Percentiles rank a stretch among this genome's conserved stretches.
Conservation (phyloP, 2,797 vertebrate genomes). For the Gambelia wislizenii region DNA sequence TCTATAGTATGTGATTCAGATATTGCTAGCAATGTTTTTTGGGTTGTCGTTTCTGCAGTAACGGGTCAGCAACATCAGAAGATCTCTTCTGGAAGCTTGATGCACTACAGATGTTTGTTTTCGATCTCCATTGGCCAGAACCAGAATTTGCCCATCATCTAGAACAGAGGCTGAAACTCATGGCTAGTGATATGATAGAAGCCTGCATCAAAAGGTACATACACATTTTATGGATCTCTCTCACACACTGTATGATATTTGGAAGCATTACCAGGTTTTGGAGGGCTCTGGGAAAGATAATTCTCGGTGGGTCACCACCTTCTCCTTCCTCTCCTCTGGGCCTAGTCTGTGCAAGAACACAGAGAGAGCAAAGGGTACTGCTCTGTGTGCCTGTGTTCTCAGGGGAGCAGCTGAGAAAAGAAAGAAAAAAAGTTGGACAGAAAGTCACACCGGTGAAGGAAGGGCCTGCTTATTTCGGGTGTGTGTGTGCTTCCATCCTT, state of each 20-base stretch:
- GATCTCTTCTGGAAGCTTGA: slow-evolving; percentile 98
- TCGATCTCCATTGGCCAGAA: slow-evolving; percentile 97
- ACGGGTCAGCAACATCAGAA: slow-evolving; percentile 94
- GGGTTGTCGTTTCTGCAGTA: slow-evolving; percentile 84
- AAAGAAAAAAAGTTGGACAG: not conserved
- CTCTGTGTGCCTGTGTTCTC: not conserved
- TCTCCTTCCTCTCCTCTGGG: not conserved
- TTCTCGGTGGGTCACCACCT: not conserved
- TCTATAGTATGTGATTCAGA: slow-evolving; percentile 57
- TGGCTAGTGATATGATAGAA: slow-evolving; percentile 99
- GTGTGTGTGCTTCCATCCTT: too few relatives aligned
- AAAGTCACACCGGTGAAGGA: not conserved
- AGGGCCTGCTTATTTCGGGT: not conserved
- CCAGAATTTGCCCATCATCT: slow-evolving; percentile 95
- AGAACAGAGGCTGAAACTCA: slow-evolving; percentile 96
- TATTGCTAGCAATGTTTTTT: slow-evolving; percentile 84
- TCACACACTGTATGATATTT: slow-evolving; percentile 21
- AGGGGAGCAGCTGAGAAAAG: not conserved
- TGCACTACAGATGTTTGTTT: slow-evolving; percentile 94
- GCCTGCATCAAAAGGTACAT: slow-evolving; percentile 95
- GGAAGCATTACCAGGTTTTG: not conserved
- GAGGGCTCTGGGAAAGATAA: not conserved
- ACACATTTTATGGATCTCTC: slow-evolving; percentile 38
- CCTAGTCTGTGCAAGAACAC: not conserved
- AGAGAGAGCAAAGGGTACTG: not conserved